A percentile compares a stretch with the other conserved stretches of the same genome.
Evolutionary conservation across 2,113 vertebrate genomes (phyloP).

Genomic region (Chionomys nivalis): DNA sequence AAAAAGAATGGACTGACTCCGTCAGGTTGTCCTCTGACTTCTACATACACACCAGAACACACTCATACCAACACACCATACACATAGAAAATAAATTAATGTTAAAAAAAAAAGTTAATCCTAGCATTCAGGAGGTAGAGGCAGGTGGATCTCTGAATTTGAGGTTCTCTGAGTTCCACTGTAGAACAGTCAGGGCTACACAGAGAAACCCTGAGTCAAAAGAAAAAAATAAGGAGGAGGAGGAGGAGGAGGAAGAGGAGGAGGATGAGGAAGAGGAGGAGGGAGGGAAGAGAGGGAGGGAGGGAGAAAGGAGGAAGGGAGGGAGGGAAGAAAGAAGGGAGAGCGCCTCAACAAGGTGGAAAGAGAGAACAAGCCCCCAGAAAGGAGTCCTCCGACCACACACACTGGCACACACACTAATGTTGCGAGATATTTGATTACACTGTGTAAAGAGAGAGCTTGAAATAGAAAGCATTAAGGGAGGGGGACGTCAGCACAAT

Average conservation of each 20-base stretch:
- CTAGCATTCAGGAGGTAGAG: neutral
- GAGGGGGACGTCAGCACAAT: neutral
- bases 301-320: neutral
- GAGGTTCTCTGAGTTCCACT: neutral
- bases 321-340: neutral
- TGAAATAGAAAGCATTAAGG: neutral
- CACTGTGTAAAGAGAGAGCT: neutral
- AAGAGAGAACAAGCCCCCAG: neutral
- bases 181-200: neutral
- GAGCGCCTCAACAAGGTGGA: neutral
- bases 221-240: neutral
- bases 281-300: fast-evolving
- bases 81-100: neutral
- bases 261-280: fast-evolving
- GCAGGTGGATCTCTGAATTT: neutral
- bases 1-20: neutral
- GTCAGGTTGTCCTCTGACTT: neutral
- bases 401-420: too few relatives aligned
- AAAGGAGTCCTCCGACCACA: neutral
- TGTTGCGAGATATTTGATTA: too few relatives aligned
- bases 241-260: too few relatives aligned
- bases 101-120: neutral
- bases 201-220: neutral
- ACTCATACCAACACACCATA: neutral
- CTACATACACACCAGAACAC: neutral